Evolutionary conservation across 2,888 invertebrate genomes (phyloP), one percentile per base, ranked within the genome.

Genomic region (Lutraria lutraria): DNA sequence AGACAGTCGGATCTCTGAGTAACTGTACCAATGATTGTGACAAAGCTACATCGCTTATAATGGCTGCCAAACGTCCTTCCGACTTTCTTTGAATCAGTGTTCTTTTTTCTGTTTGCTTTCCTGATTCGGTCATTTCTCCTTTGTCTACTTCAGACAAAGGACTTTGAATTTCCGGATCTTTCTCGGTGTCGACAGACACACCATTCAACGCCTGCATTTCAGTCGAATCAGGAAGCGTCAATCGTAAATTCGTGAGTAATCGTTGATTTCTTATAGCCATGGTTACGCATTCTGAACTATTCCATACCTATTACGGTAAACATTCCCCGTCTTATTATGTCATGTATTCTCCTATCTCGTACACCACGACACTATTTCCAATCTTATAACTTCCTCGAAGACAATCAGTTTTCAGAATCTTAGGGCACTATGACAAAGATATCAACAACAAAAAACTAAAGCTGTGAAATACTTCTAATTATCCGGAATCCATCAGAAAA

Each of bases 1-100:
- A 93, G n/a, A 96, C 94, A 10, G 94, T 94, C 0, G 96, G 95
- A 54, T 94, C 92, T 34, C 93, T 92, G 15, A 96, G 89, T 15
- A 96, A 87, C 81, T 91, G 90, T 2, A 95, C 93, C 63, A 93
- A 93, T 4, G 94, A 94, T 15, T 94, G 93, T 54, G 94, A 93
- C 53, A 94, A 86, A 31, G 92, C 93, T 21, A 93, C 90, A 76
- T 94, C 94, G 85, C 91, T 92, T 3, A 93, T 93, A 34, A 95
- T 90, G 83, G 92, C 93, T 4, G 93, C 94, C 85, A 95, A 88
- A 29, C 92, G 93, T 15, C 93, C 92, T 43, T 94, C 94, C 0
- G 95, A 94, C 56, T 86, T 91, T 54, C 84, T 29, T 86, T 88
- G 43, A 6, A 81, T 43, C 76, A 83, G n/a, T 29, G 83, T 79